These are phyloP conservation scores for Bedellia somnulentella DNA, from an alignment of 2,888 invertebrate species.

Conservation along the genomic window DNA sequence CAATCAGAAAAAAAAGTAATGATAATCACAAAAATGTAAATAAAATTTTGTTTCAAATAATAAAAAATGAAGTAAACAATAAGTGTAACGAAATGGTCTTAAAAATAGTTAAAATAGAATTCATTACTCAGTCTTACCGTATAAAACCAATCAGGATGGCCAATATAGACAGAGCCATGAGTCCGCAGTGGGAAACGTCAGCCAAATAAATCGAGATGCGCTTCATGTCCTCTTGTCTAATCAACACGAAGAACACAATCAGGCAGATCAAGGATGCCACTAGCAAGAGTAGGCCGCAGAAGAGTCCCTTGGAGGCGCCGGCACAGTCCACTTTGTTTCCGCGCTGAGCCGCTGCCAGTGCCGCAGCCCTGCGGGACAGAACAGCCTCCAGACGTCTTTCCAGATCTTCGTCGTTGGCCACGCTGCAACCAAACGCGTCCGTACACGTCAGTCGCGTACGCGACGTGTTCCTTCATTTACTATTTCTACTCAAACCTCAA, in stretches of 20 bases:
- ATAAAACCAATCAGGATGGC: conserved; percentile 91
- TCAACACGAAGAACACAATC: conserved; percentile 93
- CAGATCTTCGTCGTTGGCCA: conserved; percentile 76
- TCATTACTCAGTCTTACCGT: conserved; percentile 59
- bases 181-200: conserved; percentile 85
- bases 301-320: conserved; percentile 90
- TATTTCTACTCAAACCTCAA: background rate
- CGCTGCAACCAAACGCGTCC: conserved; percentile 56
- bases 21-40: background rate
- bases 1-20: too few species aligned
- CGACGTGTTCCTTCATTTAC: background rate
- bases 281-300: conserved; percentile 86
- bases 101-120: conserved; percentile 4
- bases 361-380: conserved; percentile 84
- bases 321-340: conserved; percentile 91
- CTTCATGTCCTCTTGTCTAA: conserved; percentile 81
- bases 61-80: background rate
- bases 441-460: conserved; percentile 24
- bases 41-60: background rate
- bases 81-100: background rate
- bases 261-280: conserved; percentile 91
- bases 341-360: conserved; percentile 79
- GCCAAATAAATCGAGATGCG: conserved; percentile 88
- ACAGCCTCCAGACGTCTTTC: conserved; percentile 87
- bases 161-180: conserved; percentile 85